phyloP scores from a whole-genome alignment of 1,140 invertebrate species.

The Drosophila arawakana region DNA sequence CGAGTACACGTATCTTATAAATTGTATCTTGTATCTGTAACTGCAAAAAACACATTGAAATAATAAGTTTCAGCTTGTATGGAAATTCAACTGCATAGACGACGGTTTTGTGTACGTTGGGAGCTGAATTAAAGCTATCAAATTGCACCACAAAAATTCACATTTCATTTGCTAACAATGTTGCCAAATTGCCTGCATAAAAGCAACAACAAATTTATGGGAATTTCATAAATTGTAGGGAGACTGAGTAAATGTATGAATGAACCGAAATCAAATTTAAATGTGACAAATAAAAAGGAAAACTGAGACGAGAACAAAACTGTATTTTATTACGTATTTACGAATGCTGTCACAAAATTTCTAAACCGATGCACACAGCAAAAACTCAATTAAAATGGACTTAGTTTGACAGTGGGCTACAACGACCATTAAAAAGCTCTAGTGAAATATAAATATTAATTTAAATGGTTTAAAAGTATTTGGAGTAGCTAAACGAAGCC shows the following conservation, averaged over 20 bases:
- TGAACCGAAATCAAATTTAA: slow-evolving; percentile 65
- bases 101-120: not conserved
- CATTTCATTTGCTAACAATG: slow-evolving; percentile 48
- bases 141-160: slow-evolving; percentile 45
- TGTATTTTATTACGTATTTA: slow-evolving; percentile 66
- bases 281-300: slow-evolving; percentile 59
- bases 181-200: slow-evolving; percentile 46
- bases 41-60: slow-evolving; percentile 13
- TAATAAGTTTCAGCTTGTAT: slow-evolving; percentile 5
- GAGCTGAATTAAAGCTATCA: slow-evolving; percentile 9
- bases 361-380: slow-evolving; percentile 42
- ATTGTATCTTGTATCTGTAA: slow-evolving; percentile 9
- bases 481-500: not conserved
- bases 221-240: not conserved
- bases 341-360: slow-evolving; percentile 56
- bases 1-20: slow-evolving; percentile 13
- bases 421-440: not conserved
- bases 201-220: not conserved
- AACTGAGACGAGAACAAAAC: slow-evolving; percentile 19
- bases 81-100: slow-evolving; percentile 20
- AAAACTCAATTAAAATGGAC: slow-evolving; percentile 81
- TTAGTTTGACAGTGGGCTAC: slow-evolving; percentile 47
- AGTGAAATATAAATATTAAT: slow-evolving; percentile 27
- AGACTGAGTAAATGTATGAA: slow-evolving; percentile 23
- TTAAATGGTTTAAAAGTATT: not conserved